Base-by-base conservation (phyloP, 2,888 invertebrate genomes). In the Eupelmus urozonus region DNA sequence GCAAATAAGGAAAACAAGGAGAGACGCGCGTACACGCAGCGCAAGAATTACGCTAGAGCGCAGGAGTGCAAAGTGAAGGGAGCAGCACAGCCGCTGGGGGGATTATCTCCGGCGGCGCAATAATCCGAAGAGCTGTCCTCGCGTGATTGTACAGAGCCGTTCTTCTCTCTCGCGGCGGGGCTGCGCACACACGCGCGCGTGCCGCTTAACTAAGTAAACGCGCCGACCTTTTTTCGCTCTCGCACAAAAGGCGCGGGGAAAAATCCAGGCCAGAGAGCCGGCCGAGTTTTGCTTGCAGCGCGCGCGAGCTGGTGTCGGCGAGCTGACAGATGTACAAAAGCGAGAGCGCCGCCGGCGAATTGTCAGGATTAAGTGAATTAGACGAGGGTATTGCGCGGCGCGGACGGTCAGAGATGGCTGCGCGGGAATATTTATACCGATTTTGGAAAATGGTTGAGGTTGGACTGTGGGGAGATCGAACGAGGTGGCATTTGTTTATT, bases 111-210 rank as follows among this genome's bases (percentile, higher is more conserved):
- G 18, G 49, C 51, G 65, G 65, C 51, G 65, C 45, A 63, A 51
- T 65, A 65, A 65, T 65, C 49, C 49, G n/a, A 11, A 27, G 65
- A 42, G 42, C 42, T 5, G 16, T n/a, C 13, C 0, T 16, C 65
- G 29, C 65, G 29, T 65, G 49, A 65, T 65, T 65, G 49, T 65
- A n/a, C n/a, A 65, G 49, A 25, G 65, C n/a, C 65, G 18, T 65
- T 65, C 65, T 65, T 49, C 29, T 51, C 65, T 2, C 45, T 45
- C 25, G n/a, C 25, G 27, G 51, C 16, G 57, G 27, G 57, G 57
- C 9, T 7, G 27, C 1, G 23, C 5, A 53, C 11, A 20, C 3
- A 45, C 5, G 42, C 11, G 7, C 25, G 25, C 63, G 63, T 45
- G 27, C 23, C 45, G 66, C 53, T 67, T 53, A 5, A 27, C 67